Base-by-base conservation (phyloP, 2,113 vertebrate genomes). In the Fulica atra region DNA sequence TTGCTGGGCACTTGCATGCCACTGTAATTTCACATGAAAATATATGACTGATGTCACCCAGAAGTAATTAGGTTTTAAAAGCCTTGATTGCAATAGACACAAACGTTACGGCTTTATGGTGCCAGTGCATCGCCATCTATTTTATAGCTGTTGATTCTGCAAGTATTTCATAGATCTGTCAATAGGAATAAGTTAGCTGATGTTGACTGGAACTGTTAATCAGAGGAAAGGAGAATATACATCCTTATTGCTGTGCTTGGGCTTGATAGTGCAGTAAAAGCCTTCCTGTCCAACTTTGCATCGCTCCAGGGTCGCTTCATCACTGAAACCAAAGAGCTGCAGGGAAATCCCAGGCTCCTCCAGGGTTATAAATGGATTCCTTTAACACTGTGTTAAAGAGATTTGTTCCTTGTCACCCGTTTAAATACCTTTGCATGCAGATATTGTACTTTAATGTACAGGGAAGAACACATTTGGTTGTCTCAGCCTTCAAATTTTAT, bases 31-130 rank as follows among this genome's bases (percentile, higher is more conserved):
- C 93, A 94, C 95, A 97, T 2, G 72, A 93, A 97, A 97, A 96
- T 96, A 94, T 97, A 98, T 93, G 94, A 97, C 92, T 89, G 93
- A 97, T 97, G 95, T 97, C 96, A 97, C 94, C 89, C 80, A 95
- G 95, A 96, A 93, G 93, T 97, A 97, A 98, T 97, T 97, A 98
- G 96, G 92, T 96, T 97, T 98, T 97, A 96, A 97, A 96, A 96
- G 94, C 92, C 87, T 95, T 97, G 95, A 97, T 97, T 96, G 97
- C 96, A 86, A 88, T 78, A 97, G 94, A 96, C 91, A 93, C 25
- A 46, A 93, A 35, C 11, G 63, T 96, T 96, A 86, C 3, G 6
- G 89, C 94, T 97, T 96, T 96, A 96, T 70, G 96, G 93, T 93
- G 88, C 95, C 91, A 83, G 61, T 29, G 85, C 85, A 42, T 73